Percentiles rank a stretch among this genome's conserved stretches.
These are phyloP conservation scores for Drosophila micromelanica DNA, from an alignment of 1,140 invertebrate genomes.

Conservation along the genomic window DNA sequence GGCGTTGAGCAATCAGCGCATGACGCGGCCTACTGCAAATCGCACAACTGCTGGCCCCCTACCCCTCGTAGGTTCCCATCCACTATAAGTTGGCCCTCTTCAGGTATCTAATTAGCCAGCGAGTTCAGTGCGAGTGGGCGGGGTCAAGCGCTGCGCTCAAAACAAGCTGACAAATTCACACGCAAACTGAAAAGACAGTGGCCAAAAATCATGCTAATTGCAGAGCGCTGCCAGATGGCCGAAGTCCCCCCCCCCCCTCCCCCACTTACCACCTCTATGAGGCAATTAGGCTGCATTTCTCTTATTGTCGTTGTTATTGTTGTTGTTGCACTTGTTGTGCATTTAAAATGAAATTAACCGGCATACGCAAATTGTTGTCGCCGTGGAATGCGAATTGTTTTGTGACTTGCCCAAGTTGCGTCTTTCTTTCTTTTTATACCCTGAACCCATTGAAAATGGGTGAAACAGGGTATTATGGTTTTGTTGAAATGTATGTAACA, in stretches of 20 bases:
- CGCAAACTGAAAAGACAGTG: slow-evolving; percentile 2
- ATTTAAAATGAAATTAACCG: slow-evolving; percentile 76
- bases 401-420: slow-evolving; percentile 8
- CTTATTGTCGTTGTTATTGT: slow-evolving; percentile 7
- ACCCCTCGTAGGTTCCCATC: too few species aligned
- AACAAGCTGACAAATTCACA: slow-evolving; percentile 18
- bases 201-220: slow-evolving; percentile 13
- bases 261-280: not conserved
- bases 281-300: slow-evolving; percentile 43
- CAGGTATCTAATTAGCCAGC: slow-evolving; percentile 44
- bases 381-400: slow-evolving; percentile 37
- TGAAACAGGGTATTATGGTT: too few species aligned
- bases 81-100: not conserved
- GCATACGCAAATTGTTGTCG: slow-evolving; percentile 72
- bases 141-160: slow-evolving; percentile 7
- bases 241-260: not conserved
- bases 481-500: too few species aligned
- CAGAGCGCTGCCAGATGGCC: not conserved
- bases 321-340: slow-evolving; percentile 40
- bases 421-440: too few species aligned
- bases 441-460: too few species aligned
- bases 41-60: not conserved
- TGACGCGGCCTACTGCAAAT: slow-evolving; percentile 51
- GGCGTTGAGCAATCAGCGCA: slow-evolving; percentile 74
- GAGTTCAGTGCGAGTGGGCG: not conserved